These are phyloP conservation scores for Oryzaephilus surinamensis DNA, from an alignment of 1,140 invertebrate species.

Conservation along the genomic window DNA sequence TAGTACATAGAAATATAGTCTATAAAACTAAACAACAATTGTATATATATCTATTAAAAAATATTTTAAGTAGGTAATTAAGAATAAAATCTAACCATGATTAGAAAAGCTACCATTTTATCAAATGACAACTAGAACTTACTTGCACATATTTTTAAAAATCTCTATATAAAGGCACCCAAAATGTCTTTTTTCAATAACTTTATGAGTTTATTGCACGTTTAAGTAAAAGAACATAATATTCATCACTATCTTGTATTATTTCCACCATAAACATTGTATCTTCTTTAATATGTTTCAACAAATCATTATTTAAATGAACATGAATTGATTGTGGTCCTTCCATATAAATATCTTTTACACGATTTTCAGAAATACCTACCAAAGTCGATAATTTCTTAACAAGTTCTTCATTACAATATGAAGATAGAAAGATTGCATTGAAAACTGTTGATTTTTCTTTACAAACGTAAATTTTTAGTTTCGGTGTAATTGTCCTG, in stretches of 20 bases:
- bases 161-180: too few species aligned
- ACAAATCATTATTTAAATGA: conserved; percentile 62
- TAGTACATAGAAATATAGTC: too few species aligned
- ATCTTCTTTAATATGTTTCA: conserved; percentile 53
- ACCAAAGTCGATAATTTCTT: conserved; percentile 53
- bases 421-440: conserved; percentile 64
- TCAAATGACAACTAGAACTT: too few species aligned
- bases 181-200: conserved; percentile 1
- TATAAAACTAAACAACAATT: too few species aligned
- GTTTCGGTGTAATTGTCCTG: conserved; percentile 60
- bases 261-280: conserved; percentile 51
- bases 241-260: conserved; percentile 37
- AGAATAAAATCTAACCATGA: too few species aligned
- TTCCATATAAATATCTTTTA: conserved; percentile 53
- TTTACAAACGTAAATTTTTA: conserved; percentile 70
- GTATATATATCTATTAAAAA: too few species aligned
- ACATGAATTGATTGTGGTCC: conserved; percentile 66
- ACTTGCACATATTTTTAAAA: too few species aligned
- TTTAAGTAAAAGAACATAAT: conserved; percentile 28
- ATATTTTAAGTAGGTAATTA: too few species aligned
- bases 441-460: conserved; percentile 59
- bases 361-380: conserved; percentile 44
- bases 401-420: conserved; percentile 54
- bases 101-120: too few species aligned
- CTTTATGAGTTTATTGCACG: conserved; percentile 11